Evolutionary conservation across 1,140 invertebrate species (phyloP), one percentile per base, ranked within the genome.

Genomic region (Heliconius congener): DNA sequence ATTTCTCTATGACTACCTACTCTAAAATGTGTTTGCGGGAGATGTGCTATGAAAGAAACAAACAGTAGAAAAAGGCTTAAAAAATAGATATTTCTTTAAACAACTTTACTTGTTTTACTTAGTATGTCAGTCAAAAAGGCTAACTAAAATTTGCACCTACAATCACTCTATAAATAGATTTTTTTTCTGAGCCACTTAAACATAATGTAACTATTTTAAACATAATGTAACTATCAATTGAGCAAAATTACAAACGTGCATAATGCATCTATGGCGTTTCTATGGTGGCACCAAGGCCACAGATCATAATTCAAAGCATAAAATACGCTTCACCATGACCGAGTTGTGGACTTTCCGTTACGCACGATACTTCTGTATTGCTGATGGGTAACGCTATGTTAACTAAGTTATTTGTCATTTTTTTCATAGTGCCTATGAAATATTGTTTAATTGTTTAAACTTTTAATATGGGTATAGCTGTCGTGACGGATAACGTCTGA

Each of bases 301-400:
- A 18, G 50, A 73, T 78, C 66, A 83, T 83, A 81, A 83, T 81
- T 83, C 77, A 79, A 60, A 52, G 78, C 76, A 52, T 74, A 73
- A 76, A 81, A 78, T 71, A 78, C 66, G 52, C 72, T 79, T 76
- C 81, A 55, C 85, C 85, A 87, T 87, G 85, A 87, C 85, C 84
- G 83, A 87, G 79, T 87, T 87, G 77, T 71, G 52, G 78, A 76
- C 82, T 85, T 81, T 81, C 78, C 80, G 78, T 79, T 74, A 76
- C 71, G 70, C 78, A 79, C 82, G 79, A 78, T 57, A 72, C 72
- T 77, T 76, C 66, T 73, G 46, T 52, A 37, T 74, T 79, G 71
- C 77, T 79, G 77, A 79, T 70, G 27, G 60, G 23, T 30, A 66
- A 57, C n/a, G 60, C 11, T 66, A 30, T 27, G 60, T 0, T 27